phyloP scores from a whole-genome alignment of 2,797 vertebrate genomes.

The Cossypha caffra region DNA sequence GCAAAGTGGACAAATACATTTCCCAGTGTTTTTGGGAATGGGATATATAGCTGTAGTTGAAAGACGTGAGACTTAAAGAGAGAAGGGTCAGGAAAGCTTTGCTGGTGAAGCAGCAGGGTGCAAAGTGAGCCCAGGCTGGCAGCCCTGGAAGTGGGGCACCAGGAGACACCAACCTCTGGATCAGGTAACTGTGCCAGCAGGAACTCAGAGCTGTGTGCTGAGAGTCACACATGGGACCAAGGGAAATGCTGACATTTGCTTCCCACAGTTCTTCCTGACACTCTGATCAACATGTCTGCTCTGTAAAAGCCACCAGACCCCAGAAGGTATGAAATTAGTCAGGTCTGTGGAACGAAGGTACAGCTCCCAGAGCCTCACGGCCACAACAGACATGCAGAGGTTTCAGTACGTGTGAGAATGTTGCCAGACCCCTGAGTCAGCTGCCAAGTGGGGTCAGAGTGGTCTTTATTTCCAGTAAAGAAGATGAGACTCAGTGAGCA shows the following conservation, averaged over 20 bases:
- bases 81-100: not conserved
- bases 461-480: not conserved
- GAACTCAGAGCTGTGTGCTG: not conserved
- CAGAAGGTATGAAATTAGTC: not conserved
- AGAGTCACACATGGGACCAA: accelerated
- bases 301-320: not conserved
- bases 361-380: not conserved
- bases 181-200: not conserved
- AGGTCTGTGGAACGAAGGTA: accelerated
- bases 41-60: not conserved
- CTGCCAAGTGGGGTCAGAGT: not conserved
- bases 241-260: not conserved
- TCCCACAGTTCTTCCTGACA: not conserved
- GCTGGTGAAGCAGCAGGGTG: not conserved
- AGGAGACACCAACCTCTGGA: not conserved
- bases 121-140: not conserved
- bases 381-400: not conserved
- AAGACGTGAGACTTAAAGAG: not conserved
- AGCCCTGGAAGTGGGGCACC: not conserved
- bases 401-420: accelerated
- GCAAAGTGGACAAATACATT: not conserved
- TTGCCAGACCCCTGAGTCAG: not conserved
- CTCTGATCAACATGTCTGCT: not conserved
- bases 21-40: not conserved
- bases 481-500: not conserved